Conservation (phyloP, 2,888 invertebrate species). For the Hirtodrosophila histrioides region DNA sequence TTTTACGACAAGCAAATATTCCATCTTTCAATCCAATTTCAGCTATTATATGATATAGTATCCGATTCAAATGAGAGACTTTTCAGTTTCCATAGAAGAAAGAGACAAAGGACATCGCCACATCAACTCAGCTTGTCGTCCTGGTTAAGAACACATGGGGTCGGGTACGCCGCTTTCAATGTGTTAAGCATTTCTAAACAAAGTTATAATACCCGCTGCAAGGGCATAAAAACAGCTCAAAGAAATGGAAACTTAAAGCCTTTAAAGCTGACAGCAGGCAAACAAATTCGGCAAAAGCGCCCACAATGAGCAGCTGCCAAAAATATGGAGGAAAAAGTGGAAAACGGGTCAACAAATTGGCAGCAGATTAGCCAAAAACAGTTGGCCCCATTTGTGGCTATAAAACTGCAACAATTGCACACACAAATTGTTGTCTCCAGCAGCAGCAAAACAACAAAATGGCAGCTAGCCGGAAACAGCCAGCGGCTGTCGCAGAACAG, state of each 20-base stretch:
- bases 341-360: slow-evolving; percentile 64
- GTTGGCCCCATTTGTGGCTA: slow-evolving; percentile 69
- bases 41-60: too few relatives aligned
- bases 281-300: slow-evolving; percentile 6
- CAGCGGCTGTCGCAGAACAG: slow-evolving; percentile 45
- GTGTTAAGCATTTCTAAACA: too few relatives aligned
- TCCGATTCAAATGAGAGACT: too few relatives aligned
- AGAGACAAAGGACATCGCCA: too few relatives aligned
- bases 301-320: slow-evolving; percentile 17
- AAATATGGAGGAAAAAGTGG: slow-evolving; percentile 9
- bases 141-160: too few relatives aligned
- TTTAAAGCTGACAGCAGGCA: slow-evolving; percentile 13
- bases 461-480: slow-evolving; percentile 52
- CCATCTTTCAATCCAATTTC: too few relatives aligned
- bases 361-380: slow-evolving; percentile 67
- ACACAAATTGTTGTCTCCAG: slow-evolving; percentile 32
- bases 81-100: too few relatives aligned
- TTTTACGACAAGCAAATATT: too few relatives aligned
- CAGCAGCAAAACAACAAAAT: slow-evolving; percentile 18
- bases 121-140: too few relatives aligned
- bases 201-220: too few relatives aligned
- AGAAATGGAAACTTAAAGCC: slow-evolving; percentile 10
- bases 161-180: too few relatives aligned
- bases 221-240: slow-evolving; percentile 1
- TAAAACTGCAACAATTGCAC: slow-evolving; percentile 75